Evolutionary conservation across 53 echinoderm and acorn worm species (phyloP).

Genomic region (Glandiceps talaboti): DNA sequence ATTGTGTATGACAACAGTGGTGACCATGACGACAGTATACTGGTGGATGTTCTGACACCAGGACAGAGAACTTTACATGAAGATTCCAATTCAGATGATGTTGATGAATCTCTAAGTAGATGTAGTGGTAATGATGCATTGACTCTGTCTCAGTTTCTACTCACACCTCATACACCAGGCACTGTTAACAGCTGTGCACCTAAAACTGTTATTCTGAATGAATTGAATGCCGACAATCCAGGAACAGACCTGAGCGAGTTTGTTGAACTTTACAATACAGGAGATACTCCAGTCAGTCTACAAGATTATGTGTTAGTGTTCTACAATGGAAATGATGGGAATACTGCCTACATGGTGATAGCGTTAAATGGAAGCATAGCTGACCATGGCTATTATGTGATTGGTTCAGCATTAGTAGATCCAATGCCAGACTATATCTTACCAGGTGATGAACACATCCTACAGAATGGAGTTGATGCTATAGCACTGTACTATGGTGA

Average conservation of each 20-base stretch:
- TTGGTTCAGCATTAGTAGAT: constrained; percentile 26
- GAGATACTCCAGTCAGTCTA: constrained; percentile 39
- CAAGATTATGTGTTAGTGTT: constrained; percentile 40
- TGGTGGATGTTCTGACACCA: constrained; percentile 24
- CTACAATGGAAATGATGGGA: constrained; percentile 22
- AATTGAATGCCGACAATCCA: constrained; percentile 35
- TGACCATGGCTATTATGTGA: constrained; percentile 8
- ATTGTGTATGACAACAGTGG: constrained; percentile 51
- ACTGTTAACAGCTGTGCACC: constrained; percentile 45
- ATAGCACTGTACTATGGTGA: constrained; percentile 64
- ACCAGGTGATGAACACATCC: constrained; percentile 10
- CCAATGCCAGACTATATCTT: constrained; percentile 22
- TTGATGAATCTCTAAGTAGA: constrained; percentile 73
- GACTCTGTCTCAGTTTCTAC: constrained; percentile 42
- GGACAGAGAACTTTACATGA: constrained; percentile 18
- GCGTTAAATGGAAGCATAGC: constrained; percentile 43
- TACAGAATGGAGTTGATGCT: constrained; percentile 37
- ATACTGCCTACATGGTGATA: constrained; percentile 22
- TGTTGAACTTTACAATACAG: constrained; percentile 81
- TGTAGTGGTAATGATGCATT: constrained; percentile 49
- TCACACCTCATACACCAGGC: constrained; percentile 47
- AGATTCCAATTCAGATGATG: constrained; percentile 13
- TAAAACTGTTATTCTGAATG: constrained; percentile 56
- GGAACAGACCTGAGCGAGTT: constrained; percentile 29
- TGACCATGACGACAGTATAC: background rate